phyloP scores from a whole-genome alignment of 2,888 invertebrate genomes.

The Exocentrus adspersus region DNA sequence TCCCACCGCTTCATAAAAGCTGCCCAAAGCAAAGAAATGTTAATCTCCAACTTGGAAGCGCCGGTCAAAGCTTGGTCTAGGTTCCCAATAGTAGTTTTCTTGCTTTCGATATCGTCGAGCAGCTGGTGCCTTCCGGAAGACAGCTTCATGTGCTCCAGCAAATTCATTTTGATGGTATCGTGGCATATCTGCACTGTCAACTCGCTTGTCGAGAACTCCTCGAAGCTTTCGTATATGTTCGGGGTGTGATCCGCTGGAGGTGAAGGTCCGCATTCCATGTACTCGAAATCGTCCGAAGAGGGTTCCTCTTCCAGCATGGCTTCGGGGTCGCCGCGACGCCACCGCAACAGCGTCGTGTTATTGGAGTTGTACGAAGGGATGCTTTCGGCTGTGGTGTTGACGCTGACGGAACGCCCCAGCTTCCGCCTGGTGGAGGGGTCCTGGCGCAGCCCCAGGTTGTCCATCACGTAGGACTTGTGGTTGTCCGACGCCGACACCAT shows the following conservation, averaged over 20 bases:
- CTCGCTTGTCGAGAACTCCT: constrained; percentile 72
- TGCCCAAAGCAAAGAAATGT: constrained; percentile 78
- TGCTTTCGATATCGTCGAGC: constrained; percentile 79
- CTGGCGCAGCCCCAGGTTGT: constrained; percentile 62
- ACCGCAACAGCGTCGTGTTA: constrained; percentile 52
- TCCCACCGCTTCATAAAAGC: constrained; percentile 78
- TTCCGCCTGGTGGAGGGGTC: constrained; percentile 54
- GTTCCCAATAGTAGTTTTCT: constrained; percentile 71
- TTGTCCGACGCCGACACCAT: constrained; percentile 58
- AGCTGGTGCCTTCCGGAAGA: constrained; percentile 74
- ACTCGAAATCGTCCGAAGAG: constrained; percentile 77
- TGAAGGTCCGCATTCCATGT: constrained; percentile 82
- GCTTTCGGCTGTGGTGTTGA: constrained; percentile 60
- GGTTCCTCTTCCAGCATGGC: constrained; percentile 73
- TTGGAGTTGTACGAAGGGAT: constrained; percentile 58
- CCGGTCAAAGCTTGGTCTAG: constrained; percentile 65
- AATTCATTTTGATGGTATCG: constrained; percentile 77
- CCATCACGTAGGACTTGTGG: constrained; percentile 56
- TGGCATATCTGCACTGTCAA: constrained; percentile 78
- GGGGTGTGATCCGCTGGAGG: constrained; percentile 84
- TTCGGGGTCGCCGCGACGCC: constrained; percentile 57
- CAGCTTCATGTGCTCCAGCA: constrained; percentile 78
- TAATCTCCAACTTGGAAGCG: constrained; percentile 74
- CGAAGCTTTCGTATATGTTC: constrained; percentile 84
- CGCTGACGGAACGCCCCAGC: constrained; percentile 63